Evolutionary conservation across 2,797 vertebrate species (phyloP).

Genomic region (Enteromius radiatus): DNA sequence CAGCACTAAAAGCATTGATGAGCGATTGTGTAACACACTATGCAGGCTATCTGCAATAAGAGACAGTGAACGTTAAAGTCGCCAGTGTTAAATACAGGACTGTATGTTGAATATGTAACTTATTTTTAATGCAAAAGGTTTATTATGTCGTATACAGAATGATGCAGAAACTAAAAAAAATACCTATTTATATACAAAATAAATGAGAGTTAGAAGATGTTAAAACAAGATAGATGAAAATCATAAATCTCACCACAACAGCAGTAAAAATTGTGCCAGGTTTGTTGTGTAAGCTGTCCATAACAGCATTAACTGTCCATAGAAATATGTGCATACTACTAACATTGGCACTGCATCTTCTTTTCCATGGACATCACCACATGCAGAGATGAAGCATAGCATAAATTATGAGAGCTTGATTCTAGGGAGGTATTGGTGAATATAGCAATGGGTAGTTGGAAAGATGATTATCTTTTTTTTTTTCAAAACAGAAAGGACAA

Average conservation of each 20-base stretch:
- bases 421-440: conserved; percentile 45
- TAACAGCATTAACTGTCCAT: conserved; percentile 9
- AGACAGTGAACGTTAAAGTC: neutral
- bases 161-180: neutral
- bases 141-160: neutral
- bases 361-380: conserved; percentile 6
- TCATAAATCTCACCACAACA: neutral
- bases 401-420: conserved; percentile 57
- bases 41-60: neutral
- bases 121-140: neutral
- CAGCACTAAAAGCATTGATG: neutral
- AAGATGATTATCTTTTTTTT: conserved; percentile 64
- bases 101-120: neutral
- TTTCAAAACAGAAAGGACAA: conserved; percentile 66
- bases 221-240: neutral
- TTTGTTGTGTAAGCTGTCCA: neutral
- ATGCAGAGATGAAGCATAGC: conserved; percentile 33
- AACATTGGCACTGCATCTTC: conserved; percentile 9
- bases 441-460: conserved; percentile 52
- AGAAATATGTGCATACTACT: neutral
- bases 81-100: neutral
- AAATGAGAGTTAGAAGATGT: neutral
- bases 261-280: neutral
- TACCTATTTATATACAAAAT: neutral
- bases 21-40: neutral